phyloP scores from a whole-genome alignment of 2,888 invertebrate genomes.

The Brassicogethes aeneus region DNA sequence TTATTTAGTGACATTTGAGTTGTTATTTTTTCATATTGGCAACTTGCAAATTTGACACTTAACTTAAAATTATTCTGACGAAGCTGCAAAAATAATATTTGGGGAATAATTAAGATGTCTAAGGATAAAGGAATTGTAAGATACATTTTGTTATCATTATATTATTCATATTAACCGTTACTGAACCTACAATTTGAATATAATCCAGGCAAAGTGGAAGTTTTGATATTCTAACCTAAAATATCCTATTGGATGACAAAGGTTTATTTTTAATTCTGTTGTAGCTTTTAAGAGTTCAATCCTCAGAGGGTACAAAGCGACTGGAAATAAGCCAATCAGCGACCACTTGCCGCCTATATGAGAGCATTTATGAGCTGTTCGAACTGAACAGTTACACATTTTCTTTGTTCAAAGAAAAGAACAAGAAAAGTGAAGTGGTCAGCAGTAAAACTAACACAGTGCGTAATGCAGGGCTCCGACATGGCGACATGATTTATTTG shows the following conservation, averaged over 20 bases:
- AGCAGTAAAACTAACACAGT: conserved; percentile 63
- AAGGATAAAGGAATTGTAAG: conserved; percentile 29
- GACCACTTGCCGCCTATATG: conserved; percentile 62
- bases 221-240: background rate
- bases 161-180: background rate
- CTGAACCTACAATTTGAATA: background rate
- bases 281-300: conserved; percentile 78
- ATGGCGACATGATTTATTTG: conserved; percentile 88
- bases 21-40: background rate
- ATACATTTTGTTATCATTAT: conserved; percentile 4
- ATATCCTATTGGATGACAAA: conserved; percentile 21
- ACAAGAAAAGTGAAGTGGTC: conserved; percentile 61
- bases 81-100: conserved; percentile 24
- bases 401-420: conserved; percentile 67
- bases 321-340: conserved; percentile 62
- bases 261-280: conserved; percentile 27
- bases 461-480: conserved; percentile 56
- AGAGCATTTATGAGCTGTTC: conserved; percentile 66
- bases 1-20: background rate
- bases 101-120: conserved; percentile 26
- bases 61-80: conserved; percentile 22
- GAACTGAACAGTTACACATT: conserved; percentile 65
- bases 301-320: conserved; percentile 79
- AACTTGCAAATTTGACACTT: conserved; percentile 17
- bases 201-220: background rate